Percentiles rank a stretch among this genome's conserved stretches.
phyloP scores from a whole-genome alignment of 2,888 invertebrate species.

The Drosophila quinaria region DNA sequence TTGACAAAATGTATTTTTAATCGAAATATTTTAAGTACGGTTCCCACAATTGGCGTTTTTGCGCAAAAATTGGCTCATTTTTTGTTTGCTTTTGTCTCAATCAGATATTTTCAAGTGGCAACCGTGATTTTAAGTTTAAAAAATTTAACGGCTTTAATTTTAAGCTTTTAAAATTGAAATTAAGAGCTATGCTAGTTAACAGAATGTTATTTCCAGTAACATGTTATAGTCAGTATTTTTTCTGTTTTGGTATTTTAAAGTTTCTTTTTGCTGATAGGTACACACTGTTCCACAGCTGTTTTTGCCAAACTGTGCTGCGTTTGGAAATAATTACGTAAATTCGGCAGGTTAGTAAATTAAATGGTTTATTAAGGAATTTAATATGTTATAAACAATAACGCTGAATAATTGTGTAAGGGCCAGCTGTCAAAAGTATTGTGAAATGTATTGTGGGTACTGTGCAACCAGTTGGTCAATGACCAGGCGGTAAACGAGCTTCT shows the following conservation, averaged over 20 bases:
- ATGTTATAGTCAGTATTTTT: slow-evolving; percentile 29
- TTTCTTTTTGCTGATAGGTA: slow-evolving; percentile 21
- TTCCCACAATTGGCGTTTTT: too few species aligned
- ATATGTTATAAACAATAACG: not conserved
- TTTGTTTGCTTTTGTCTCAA: too few species aligned
- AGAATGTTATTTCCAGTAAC: not conserved
- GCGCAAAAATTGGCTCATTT: too few species aligned
- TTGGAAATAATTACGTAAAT: slow-evolving; percentile 74
- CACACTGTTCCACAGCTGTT: slow-evolving; percentile 53
- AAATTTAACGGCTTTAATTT: not conserved
- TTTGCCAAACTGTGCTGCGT: slow-evolving; percentile 38
- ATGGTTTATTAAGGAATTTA: slow-evolving; percentile 17
- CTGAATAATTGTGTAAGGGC: not conserved
- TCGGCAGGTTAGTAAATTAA: slow-evolving; percentile 74
- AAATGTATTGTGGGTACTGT: not conserved
- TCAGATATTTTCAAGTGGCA: too few species aligned
- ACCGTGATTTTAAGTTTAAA: not conserved
- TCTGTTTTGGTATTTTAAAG: slow-evolving; percentile 25
- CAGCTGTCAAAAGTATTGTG: not conserved
- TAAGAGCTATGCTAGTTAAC: slow-evolving; percentile 3
- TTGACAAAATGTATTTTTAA: slow-evolving; percentile 18
- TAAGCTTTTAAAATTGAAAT: not conserved
- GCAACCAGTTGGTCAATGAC: not conserved
- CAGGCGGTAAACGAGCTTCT: not conserved
- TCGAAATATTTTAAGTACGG: too few species aligned